Base-by-base conservation (phyloP, 2,113 vertebrate genomes). In the Platycercus adscitus region DNA sequence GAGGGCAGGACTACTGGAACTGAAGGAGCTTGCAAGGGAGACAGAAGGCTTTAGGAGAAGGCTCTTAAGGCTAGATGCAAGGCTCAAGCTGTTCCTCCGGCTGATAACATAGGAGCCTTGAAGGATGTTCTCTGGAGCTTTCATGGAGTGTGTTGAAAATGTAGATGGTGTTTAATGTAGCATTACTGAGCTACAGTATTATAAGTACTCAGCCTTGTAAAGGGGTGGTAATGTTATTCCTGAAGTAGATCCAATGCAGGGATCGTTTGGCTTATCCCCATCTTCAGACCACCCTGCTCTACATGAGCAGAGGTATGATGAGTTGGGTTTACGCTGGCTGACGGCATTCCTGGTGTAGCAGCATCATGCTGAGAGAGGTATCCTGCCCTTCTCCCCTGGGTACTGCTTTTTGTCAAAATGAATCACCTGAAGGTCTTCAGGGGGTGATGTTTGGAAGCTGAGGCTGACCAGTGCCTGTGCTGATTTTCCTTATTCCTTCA, bases 1-100 rank as follows among this genome's bases (percentile, higher is more conserved):
- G 23, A 79, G 23, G 18, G 7, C 25, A 37, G 28, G 26, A 49
- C 12, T 1, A 0, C 50, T 85, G 73, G 43, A 24, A 33, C 15
- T 37, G 46, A 47, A 49, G 47, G 66, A 82, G 49, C 8, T 60
- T 58, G 33, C 1, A 2, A 25, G 29, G 52, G 47, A 47, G n/a
- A 12, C 0, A 0, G 18, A 13, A 58, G 49, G 17, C 29, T 89
- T 81, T 68, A 29, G 66, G 50, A 70, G 25, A n/a, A 20, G 17
- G 20, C 13, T 83, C 5, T 80, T 46, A 29, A 65, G 49, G 29
- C 37, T 14, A 4, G 37, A 14, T 17, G 14, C 15, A 7, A 35
- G 35, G 29, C 18, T 41, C 0, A 0, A 63, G 46, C 15, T 53
- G 2, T 61, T 70, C n/a, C 35, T 33, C 6, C 14, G n/a, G 21